A percentile compares a stretch with the other conserved stretches of the same genome.
Evolutionary conservation across 2,888 invertebrate species (phyloP).

Genomic region (Rugalucina vietnamica): DNA sequence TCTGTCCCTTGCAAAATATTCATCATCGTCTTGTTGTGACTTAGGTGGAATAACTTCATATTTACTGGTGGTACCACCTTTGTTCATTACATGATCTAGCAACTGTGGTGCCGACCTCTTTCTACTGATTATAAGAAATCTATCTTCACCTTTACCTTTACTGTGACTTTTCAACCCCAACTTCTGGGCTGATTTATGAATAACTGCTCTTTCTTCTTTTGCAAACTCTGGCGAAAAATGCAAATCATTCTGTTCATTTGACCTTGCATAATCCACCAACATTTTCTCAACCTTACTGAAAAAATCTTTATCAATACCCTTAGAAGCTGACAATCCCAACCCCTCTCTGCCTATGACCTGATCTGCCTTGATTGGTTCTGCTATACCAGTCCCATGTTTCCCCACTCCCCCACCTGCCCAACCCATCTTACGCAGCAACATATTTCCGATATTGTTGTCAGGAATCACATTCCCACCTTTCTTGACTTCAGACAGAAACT

Average conservation of each 20-base stretch:
- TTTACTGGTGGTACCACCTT: constrained; percentile 85
- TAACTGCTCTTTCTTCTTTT: constrained; percentile 84
- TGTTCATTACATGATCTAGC: constrained; percentile 84
- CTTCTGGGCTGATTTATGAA: constrained; percentile 83
- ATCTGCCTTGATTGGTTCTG: constrained; percentile 86
- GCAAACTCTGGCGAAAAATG: constrained; percentile 84
- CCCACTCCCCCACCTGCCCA: constrained; percentile 91
- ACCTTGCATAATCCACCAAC: constrained; percentile 79
- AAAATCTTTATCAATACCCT: constrained; percentile 73
- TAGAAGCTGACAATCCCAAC: constrained; percentile 74
- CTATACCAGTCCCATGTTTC: constrained; percentile 87
- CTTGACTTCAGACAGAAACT: constrained; percentile 72
- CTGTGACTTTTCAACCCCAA: constrained; percentile 86
- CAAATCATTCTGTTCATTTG: constrained; percentile 82
- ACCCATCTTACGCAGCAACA: constrained; percentile 89
- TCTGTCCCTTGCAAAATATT: not conserved
- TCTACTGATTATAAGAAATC: constrained; percentile 85
- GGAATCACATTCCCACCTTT: constrained; percentile 61
- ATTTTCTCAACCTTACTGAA: constrained; percentile 75
- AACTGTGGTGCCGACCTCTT: constrained; percentile 85
- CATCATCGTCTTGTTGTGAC: constrained; percentile 26
- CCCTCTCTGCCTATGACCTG: constrained; percentile 79
- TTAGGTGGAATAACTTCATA: constrained; percentile 84
- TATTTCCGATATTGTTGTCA: constrained; percentile 86
- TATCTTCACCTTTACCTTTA: constrained; percentile 84